Evolutionary conservation across 1,140 invertebrate species (phyloP).

Genomic region (Aleiodes sp.): DNA sequence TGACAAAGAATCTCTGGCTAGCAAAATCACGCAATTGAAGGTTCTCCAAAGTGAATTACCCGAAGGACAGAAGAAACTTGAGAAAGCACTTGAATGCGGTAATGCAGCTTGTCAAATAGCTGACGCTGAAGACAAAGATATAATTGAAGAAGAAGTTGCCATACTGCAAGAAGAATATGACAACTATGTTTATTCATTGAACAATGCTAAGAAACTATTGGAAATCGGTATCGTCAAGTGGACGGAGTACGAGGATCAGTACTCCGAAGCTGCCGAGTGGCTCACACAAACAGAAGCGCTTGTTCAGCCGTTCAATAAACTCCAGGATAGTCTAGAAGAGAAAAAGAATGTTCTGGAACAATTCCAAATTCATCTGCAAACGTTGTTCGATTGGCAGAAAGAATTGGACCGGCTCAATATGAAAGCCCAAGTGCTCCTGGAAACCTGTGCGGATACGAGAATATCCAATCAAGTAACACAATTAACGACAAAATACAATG

Average conservation of each 20-base stretch:
- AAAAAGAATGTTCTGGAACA: constrained; percentile 90
- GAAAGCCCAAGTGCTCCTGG: constrained; percentile 87
- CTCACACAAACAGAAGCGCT: constrained; percentile 85
- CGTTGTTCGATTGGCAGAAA: constrained; percentile 92
- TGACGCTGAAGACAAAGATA: constrained; percentile 86
- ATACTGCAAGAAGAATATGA: constrained; percentile 89
- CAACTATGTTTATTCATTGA: constrained; percentile 81
- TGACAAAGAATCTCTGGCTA: constrained; percentile 88
- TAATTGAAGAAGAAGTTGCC: constrained; percentile 91
- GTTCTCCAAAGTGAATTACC: constrained; percentile 82
- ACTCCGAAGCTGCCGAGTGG: constrained; percentile 89
- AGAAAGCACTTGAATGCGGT: constrained; percentile 82
- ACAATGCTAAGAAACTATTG: constrained; percentile 82
- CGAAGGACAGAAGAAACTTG: constrained; percentile 83
- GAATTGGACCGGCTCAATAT: constrained; percentile 92
- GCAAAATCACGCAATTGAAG: constrained; percentile 86
- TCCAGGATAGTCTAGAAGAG: constrained; percentile 87
- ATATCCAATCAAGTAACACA: constrained; percentile 94
- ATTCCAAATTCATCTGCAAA: constrained; percentile 90
- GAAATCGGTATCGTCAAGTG: constrained; percentile 93
- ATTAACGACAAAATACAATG: constrained; percentile 93
- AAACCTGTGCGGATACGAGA: constrained; percentile 92
- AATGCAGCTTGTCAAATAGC: constrained; percentile 84
- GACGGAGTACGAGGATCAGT: constrained; percentile 95
- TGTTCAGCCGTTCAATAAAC: constrained; percentile 89